phyloP scores from a whole-genome alignment of 2,797 vertebrate genomes.

The Phalanger gymnotis region DNA sequence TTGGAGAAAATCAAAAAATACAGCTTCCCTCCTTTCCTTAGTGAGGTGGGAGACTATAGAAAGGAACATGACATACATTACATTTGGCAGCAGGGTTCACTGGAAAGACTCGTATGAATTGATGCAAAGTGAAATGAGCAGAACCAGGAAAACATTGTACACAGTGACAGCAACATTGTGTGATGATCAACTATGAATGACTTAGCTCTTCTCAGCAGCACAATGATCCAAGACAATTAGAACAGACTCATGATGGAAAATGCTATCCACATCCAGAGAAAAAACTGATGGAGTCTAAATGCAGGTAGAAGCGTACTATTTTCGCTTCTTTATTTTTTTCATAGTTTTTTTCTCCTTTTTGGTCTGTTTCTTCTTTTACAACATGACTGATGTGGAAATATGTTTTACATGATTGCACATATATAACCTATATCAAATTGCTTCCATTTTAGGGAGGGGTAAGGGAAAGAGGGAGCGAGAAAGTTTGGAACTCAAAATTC shows the following conservation, averaged over 20 bases:
- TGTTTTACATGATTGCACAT: neutral
- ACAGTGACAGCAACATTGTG: neutral
- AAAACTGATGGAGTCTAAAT: neutral
- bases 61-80: neutral
- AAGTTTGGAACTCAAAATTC: neutral
- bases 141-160: neutral
- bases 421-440: neutral
- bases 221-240: neutral
- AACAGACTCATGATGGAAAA: neutral
- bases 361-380: neutral
- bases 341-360: neutral
- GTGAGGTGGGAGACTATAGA: neutral
- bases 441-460: neutral
- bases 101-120: neutral
- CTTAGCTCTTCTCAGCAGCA: neutral
- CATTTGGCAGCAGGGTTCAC: neutral
- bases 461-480: neutral
- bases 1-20: neutral
- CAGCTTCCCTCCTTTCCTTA: neutral
- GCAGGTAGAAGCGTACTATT: neutral
- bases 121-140: neutral
- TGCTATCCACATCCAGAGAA: neutral
- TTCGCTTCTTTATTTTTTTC: neutral
- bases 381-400: neutral
- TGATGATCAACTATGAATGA: neutral